Evolutionary conservation across 2,113 vertebrate species (phyloP).

Genomic region (Thomomys bottae): DNA sequence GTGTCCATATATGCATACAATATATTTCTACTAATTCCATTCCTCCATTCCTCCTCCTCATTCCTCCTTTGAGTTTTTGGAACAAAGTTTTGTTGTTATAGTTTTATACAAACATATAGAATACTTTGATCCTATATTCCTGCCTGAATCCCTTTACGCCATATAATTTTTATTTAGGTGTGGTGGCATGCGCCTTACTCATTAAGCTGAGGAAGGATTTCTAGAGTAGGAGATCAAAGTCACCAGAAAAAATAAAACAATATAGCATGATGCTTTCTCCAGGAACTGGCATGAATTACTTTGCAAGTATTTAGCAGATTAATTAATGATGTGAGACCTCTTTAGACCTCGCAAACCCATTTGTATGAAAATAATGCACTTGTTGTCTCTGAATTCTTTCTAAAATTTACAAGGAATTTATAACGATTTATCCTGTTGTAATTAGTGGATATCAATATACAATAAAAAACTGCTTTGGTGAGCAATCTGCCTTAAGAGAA

Average conservation of each 20-base stretch:
- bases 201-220: not conserved
- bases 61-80: too few relatives aligned
- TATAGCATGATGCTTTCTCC: too few relatives aligned
- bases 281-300: not conserved
- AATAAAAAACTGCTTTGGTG: conserved; percentile 13
- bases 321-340: not conserved
- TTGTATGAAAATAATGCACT: not conserved
- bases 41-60: too few relatives aligned
- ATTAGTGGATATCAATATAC: not conserved
- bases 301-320: conserved; percentile 4
- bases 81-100: too few relatives aligned
- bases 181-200: not conserved
- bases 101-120: too few relatives aligned
- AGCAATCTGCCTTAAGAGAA: conserved; percentile 21
- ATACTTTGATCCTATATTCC: too few relatives aligned
- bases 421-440: conserved; percentile 10
- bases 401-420: conserved; percentile 24
- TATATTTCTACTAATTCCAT: too few relatives aligned
- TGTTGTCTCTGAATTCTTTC: conserved; percentile 16
- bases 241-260: too few relatives aligned
- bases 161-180: not conserved
- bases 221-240: not conserved
- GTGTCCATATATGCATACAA: too few relatives aligned
- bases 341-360: not conserved
- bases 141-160: too few relatives aligned